A percentile compares a stretch with the other conserved stretches of the same genome.
These are phyloP conservation scores for Gymnothorax javanicus DNA, from an alignment of 2,797 vertebrate genomes.

Conservation along the genomic window DNA sequence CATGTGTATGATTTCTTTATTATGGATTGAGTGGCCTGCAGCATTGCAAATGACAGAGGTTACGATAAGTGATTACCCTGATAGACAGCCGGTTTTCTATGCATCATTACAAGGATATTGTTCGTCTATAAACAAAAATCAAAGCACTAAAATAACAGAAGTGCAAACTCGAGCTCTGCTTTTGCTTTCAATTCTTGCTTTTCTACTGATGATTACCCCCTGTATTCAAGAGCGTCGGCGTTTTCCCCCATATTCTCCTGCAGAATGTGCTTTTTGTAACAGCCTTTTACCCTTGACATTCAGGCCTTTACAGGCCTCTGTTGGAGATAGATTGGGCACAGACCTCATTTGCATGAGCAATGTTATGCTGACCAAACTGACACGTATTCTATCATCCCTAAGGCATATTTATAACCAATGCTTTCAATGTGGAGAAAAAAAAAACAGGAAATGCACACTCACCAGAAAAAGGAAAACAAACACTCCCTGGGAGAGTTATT, in stretches of 20 bases:
- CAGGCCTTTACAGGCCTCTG: background rate
- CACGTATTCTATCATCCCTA: conserved; percentile 12
- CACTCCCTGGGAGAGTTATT: background rate
- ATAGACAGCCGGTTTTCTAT: background rate
- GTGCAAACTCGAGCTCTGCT: background rate
- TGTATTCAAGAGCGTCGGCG: background rate
- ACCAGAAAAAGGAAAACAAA: background rate
- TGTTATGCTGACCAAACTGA: conserved; percentile 16
- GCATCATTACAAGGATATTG: no score
- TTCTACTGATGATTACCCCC: background rate
- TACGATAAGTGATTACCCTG: background rate
- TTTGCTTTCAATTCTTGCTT: background rate
- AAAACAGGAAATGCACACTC: conserved; percentile 2
- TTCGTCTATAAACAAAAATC: background rate
- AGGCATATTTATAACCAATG: conserved; percentile 9
- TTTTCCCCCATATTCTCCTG: no score
- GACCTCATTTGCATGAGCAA: conserved; percentile 20
- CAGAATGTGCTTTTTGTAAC: background rate
- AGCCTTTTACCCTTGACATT: conserved; percentile 14
- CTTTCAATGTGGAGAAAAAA: background rate
- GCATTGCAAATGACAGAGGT: no score
- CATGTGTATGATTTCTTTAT: background rate
- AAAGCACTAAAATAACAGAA: background rate
- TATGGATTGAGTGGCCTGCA: background rate
- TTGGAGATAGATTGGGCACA: background rate